A percentile compares a stretch with the other conserved stretches of the same genome.
phyloP scores from a whole-genome alignment of 2,888 invertebrate species.

The Cenopis cana region DNA sequence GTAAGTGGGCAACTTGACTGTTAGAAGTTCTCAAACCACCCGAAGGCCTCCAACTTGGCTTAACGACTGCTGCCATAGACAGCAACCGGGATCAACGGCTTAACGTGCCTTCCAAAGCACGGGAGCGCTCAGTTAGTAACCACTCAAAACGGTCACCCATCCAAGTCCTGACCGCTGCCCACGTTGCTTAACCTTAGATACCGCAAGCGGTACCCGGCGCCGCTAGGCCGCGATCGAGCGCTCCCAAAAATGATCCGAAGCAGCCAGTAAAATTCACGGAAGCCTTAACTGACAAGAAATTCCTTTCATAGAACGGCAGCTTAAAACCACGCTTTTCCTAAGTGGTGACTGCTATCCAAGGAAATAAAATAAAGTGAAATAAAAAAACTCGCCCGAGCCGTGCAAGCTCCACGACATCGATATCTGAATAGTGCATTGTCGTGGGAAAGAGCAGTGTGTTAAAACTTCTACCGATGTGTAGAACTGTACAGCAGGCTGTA shows the following conservation, averaged over 20 bases:
- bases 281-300: constrained; percentile 36
- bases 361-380: constrained; percentile 40
- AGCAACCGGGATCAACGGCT: no score
- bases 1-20: no score
- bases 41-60: no score
- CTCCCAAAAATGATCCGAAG: constrained; percentile 8
- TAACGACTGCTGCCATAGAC: no score
- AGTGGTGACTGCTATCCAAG: constrained; percentile 43
- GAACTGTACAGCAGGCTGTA: neutral
- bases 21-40: no score
- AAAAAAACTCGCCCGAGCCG: constrained; percentile 21
- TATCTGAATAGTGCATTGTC: constrained; percentile 41
- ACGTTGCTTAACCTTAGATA: no score
- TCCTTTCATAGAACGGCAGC: constrained; percentile 38
- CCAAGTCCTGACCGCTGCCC: no score
- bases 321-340: constrained; percentile 42
- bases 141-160: no score
- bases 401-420: constrained; percentile 39
- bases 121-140: no score
- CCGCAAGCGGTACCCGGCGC: no score
- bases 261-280: constrained; percentile 20
- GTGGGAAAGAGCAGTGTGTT: constrained; percentile 39
- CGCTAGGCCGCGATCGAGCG: no score
- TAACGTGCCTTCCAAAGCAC: no score
- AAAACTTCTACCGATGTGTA: constrained; percentile 23